Base-by-base conservation (phyloP, 2,888 invertebrate genomes). In the Pammene fasciana region DNA sequence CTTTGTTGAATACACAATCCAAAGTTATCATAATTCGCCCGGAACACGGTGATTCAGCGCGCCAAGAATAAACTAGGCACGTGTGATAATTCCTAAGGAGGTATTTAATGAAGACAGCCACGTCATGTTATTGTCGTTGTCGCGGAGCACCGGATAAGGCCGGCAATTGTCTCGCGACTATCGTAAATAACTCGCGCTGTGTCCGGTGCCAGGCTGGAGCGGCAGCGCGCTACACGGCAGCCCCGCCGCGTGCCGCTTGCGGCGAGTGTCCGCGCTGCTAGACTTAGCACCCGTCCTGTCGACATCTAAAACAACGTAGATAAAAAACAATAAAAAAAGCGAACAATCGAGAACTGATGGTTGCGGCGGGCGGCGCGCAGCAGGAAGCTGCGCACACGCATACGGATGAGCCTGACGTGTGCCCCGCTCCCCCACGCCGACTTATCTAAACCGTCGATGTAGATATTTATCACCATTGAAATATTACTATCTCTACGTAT, bases 171-270 rank as follows among this genome's bases (percentile, higher is more conserved):
- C 88, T 89, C 85, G 85, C 86, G 82, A 82, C 86, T 85, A 85
- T 91, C 91, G 91, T 92, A 92, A 92, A 92, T 92, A 90, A 92
- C 90, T 84, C 85, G 84, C 79, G 75, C 81, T 80, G 83, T 90
- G 90, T 91, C 91, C 90, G 91, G 90, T 88, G 84, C 82, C 82
- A 79, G 84, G 82, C 76, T 80, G 80, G 90, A 87, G 90, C 90
- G 89, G 80, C 90, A 87, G 90, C 90, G 89, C 90, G 57, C 43
- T 13, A 50, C 68, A 52, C 60, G 84, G 87, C 90, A 86, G 88
- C 85, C 26, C 81, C 82, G 78, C 77, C 79, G 80, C 75, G 80
- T 79, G 80, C 77, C 79, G 80, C 75, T 80, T 79, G 80, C 85
- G 78, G 88, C 87, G 83, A 88, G 89, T 78, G 75, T 74, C 76